Conservation (phyloP, 2,113 vertebrate genomes). For the Ailuropoda melanoleuca region DNA sequence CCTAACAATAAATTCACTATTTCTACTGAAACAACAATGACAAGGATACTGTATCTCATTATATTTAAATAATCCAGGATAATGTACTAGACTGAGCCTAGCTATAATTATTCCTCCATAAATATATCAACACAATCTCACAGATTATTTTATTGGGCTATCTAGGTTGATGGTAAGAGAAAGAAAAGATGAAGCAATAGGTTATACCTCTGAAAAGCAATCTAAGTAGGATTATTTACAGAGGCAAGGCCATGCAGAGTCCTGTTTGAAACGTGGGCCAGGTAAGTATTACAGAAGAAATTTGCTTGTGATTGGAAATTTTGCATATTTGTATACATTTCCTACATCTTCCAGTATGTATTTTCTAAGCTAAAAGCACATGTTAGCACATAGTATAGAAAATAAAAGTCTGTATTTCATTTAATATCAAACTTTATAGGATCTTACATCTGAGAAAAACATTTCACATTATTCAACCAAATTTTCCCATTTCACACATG, state of each 20-base stretch:
- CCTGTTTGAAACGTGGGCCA: neutral
- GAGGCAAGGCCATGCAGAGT: neutral
- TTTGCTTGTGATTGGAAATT: neutral
- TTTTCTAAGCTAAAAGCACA: neutral
- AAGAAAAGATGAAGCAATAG: neutral
- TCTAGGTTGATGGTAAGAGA: neutral
- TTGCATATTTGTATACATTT: neutral
- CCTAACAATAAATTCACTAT: slow-evolving; percentile 15
- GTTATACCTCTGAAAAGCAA: neutral
- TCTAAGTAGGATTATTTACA: neutral
- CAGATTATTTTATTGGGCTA: neutral
- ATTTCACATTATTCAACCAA: neutral
- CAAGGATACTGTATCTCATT: neutral
- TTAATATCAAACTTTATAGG: slow-evolving; percentile 14
- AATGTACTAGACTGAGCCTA: neutral
- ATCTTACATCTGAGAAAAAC: neutral
- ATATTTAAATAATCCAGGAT: slow-evolving; percentile 21
- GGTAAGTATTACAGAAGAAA: neutral
- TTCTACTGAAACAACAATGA: neutral
- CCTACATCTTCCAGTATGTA: neutral
- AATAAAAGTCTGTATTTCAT: neutral
- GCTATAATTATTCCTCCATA: neutral
- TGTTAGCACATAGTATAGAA: neutral
- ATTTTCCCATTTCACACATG: neutral
- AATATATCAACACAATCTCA: neutral